Conservation (phyloP, 2,797 vertebrate species). For the Acomys russatus region DNA sequence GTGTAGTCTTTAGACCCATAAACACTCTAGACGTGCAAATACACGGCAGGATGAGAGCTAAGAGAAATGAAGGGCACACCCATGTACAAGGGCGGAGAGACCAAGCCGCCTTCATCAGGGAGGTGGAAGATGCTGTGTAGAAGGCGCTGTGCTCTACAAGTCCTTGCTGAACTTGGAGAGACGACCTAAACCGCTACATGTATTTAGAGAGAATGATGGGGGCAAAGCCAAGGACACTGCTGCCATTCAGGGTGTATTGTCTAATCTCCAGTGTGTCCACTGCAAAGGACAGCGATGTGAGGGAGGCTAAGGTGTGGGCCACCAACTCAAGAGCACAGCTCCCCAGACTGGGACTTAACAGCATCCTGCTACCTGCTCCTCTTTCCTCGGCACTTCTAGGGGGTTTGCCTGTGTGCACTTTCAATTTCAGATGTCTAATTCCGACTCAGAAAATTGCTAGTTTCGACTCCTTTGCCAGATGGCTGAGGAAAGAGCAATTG, state of each 20-base stretch:
- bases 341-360: neutral
- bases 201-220: neutral
- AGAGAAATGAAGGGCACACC: neutral
- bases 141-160: neutral
- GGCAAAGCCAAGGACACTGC: too few species aligned
- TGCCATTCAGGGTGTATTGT: neutral
- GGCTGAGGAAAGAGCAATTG: slow-evolving; percentile 88
- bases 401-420: slow-evolving; percentile 79
- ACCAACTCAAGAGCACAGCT: neutral
- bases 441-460: slow-evolving; percentile 88
- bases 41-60: neutral
- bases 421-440: slow-evolving; percentile 86
- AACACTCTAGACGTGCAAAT: neutral
- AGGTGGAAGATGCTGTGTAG: neutral
- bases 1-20: neutral
- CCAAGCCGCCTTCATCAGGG: too few species aligned
- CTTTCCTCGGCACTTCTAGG: slow-evolving; percentile 55
- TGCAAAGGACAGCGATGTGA: neutral
- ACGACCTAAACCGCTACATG: neutral
- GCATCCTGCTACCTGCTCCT: slow-evolving; percentile 48
- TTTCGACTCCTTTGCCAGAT: slow-evolving; percentile 89
- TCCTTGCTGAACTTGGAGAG: neutral
- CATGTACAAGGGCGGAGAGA: neutral
- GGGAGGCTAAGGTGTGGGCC: neutral
- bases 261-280: too few species aligned